phyloP scores from a whole-genome alignment of 2,113 vertebrate genomes.

The Limanda limanda region DNA sequence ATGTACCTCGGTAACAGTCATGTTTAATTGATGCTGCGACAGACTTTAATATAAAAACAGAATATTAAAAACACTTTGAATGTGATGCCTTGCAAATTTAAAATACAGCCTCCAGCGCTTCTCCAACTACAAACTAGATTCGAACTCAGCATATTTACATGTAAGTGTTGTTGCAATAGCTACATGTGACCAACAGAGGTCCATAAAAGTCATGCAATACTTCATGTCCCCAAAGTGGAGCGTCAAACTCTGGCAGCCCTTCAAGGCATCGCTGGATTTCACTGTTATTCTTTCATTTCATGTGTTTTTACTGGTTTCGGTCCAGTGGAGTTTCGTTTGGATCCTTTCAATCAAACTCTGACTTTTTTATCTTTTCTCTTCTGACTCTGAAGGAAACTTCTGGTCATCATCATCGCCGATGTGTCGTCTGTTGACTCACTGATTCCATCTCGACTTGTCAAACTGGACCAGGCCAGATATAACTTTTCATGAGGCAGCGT shows the following conservation, averaged over 20 bases:
- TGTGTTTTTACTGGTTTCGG: too few species aligned
- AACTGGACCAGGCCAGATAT: too few species aligned
- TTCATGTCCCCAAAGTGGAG: background rate
- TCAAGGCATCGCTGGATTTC: background rate
- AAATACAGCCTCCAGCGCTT: background rate
- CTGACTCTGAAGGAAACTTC: too few species aligned
- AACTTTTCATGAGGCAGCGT: background rate
- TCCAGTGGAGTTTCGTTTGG: too few species aligned
- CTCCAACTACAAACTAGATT: background rate
- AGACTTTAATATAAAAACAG: background rate
- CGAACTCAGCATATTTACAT: background rate
- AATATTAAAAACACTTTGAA: background rate
- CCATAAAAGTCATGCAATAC: slow-evolving; percentile 12
- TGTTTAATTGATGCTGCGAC: too few species aligned
- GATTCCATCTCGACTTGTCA: too few species aligned
- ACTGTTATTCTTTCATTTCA: too few species aligned
- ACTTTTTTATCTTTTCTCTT: too few species aligned
- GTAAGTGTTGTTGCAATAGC: slow-evolving; percentile 10
- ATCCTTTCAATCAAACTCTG: too few species aligned
- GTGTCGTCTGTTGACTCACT: background rate
- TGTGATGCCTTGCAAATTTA: background rate
- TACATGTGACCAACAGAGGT: slow-evolving; percentile 40
- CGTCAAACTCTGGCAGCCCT: background rate
- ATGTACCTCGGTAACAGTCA: too few species aligned
- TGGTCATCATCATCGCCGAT: background rate